phyloP scores from a whole-genome alignment of 1,140 invertebrate species.

The Philopotamus ludificatus region DNA sequence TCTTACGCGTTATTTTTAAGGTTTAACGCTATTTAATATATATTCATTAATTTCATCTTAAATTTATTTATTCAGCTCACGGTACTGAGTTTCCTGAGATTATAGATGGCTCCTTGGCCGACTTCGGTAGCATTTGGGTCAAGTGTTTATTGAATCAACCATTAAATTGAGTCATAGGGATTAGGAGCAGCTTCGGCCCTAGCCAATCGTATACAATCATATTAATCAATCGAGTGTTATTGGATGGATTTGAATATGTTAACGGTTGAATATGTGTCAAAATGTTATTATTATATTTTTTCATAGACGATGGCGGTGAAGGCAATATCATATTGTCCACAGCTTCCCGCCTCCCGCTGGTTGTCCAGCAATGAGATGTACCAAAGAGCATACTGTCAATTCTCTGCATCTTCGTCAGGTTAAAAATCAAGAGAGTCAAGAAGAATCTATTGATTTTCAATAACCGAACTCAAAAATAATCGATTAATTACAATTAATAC shows the following conservation, averaged over 20 bases:
- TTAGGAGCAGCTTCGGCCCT: not conserved
- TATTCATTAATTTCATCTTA: too few relatives aligned
- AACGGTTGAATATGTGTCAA: too few relatives aligned
- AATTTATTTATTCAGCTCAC: too few relatives aligned
- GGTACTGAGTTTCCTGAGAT: too few relatives aligned
- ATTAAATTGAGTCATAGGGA: not conserved
- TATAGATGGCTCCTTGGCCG: conserved; percentile 10
- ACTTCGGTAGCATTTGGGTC: conserved; percentile 11
- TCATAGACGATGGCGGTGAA: conserved; percentile 20
- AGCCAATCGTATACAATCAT: not conserved
- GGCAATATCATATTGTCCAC: conserved; percentile 15
- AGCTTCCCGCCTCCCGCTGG: conserved; percentile 21
- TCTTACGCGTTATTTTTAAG: too few relatives aligned
- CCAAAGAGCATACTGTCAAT: conserved; percentile 28
- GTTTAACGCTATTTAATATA: too few relatives aligned
- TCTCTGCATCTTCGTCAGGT: conserved; percentile 14
- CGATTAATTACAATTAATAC: not conserved
- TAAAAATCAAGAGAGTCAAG: not conserved
- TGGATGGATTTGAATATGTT: not conserved
- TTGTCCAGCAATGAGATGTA: conserved; percentile 29
- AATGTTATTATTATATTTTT: not conserved
- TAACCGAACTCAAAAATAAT: not conserved
- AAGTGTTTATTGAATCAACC: conserved; percentile 8
- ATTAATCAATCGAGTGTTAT: not conserved
- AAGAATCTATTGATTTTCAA: not conserved